A percentile compares a stretch with the other conserved stretches of the same genome.
These are phyloP conservation scores for Dendroctonus ponderosae DNA, from an alignment of 1,140 invertebrate genomes.

Conservation along the genomic window DNA sequence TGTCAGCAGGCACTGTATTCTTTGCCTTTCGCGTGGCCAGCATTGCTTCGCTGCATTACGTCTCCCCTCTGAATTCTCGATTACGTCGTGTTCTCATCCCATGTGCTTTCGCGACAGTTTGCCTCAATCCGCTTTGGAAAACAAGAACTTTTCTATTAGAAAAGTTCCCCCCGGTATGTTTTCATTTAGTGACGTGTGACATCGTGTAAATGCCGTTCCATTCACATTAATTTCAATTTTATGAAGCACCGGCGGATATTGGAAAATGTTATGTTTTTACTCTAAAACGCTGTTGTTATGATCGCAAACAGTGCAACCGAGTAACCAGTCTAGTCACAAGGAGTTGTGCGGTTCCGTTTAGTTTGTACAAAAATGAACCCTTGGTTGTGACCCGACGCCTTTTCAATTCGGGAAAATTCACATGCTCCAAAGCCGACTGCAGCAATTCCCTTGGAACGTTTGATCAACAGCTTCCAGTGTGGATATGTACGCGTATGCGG, in stretches of 20 bases:
- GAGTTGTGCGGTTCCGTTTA: no score
- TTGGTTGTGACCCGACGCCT: no score
- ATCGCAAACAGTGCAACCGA: no score
- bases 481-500: slow-evolving; percentile 54
- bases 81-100: slow-evolving; percentile 21
- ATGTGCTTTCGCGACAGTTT: slow-evolving; percentile 17
- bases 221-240: background rate
- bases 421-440: no score
- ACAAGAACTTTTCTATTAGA: slow-evolving; percentile 1
- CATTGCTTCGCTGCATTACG: slow-evolving; percentile 12
- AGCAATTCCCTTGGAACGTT: background rate
- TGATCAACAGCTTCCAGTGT: slow-evolving; percentile 29
- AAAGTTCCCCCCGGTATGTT: slow-evolving; percentile 8
- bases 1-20: slow-evolving; percentile 23
- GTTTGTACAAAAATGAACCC: no score
- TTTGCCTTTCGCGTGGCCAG: slow-evolving; percentile 16
- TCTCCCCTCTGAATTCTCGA: slow-evolving; percentile 19
- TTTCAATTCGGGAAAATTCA: no score
- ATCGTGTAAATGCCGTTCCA: background rate
- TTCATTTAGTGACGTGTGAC: slow-evolving; percentile 4
- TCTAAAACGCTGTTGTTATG: no score
- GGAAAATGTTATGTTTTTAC: no score
- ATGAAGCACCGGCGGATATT: no score
- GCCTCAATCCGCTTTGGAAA: background rate
- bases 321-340: no score